Conservation (phyloP, 2,888 invertebrate genomes). For the Tetheella fluctuosa region DNA sequence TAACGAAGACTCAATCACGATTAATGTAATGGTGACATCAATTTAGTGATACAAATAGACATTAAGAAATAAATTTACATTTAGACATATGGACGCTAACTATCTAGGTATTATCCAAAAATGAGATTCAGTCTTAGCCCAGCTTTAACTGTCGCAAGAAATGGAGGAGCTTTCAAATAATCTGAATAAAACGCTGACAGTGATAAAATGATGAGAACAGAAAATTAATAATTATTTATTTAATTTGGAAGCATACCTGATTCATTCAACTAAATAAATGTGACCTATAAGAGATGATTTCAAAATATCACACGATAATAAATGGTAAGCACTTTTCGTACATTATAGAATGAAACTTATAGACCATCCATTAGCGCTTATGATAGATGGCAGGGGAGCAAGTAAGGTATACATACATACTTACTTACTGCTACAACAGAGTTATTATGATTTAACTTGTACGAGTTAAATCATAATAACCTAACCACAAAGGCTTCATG, state of each 20-base stretch:
- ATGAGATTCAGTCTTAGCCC: background rate
- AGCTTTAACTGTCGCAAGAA: background rate
- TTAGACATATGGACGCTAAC: background rate
- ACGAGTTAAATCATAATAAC: too few species aligned
- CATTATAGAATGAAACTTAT: too few species aligned
- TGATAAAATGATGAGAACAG: background rate
- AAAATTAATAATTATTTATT: too few species aligned
- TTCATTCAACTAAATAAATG: too few species aligned
- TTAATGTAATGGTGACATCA: background rate
- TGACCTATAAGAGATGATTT: too few species aligned
- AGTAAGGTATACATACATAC: background rate
- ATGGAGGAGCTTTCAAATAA: background rate
- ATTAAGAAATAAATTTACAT: background rate
- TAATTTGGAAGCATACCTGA: too few species aligned
- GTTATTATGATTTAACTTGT: background rate
- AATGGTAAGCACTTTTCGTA: too few species aligned
- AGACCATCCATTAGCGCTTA: background rate
- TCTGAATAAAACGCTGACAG: background rate
- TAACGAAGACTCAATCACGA: background rate
- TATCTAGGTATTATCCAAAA: background rate
- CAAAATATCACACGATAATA: too few species aligned
- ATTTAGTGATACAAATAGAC: background rate
- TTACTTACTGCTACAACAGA: background rate
- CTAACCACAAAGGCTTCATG: too few species aligned
- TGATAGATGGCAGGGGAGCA: background rate